Conservation (phyloP, 1,140 invertebrate genomes). For the Venustaconcha ellipsiformis region DNA sequence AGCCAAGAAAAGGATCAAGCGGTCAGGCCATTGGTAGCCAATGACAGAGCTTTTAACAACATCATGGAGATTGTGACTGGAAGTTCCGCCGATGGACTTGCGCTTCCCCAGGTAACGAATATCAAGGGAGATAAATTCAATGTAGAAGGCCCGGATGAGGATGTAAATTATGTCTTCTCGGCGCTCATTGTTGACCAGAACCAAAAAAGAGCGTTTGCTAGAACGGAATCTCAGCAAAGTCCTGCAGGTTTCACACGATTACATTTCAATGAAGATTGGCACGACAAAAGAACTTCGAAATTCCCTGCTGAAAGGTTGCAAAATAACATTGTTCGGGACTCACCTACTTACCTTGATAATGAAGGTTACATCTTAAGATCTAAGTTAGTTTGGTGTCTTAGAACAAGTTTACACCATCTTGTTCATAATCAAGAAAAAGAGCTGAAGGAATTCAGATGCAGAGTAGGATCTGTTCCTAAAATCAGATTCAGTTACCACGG, state of each 20-base stretch:
- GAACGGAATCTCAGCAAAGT: background rate
- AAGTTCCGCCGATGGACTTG: no score
- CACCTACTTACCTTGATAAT: no score
- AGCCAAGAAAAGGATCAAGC: no score
- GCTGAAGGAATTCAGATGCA: background rate
- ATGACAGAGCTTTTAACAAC: no score
- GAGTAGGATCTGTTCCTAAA: background rate
- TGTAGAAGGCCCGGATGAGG: constrained; percentile 3
- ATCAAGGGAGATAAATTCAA: no score
- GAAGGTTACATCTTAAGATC: background rate
- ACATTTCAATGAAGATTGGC: background rate
- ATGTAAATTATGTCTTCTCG: background rate
- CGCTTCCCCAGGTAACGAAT: no score
- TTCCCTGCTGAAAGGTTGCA: background rate
- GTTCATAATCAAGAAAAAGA: background rate
- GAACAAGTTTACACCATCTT: background rate
- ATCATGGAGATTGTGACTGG: no score
- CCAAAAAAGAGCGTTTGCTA: background rate
- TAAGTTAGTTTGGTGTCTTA: background rate
- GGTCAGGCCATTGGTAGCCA: no score
- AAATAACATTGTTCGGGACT: background rate
- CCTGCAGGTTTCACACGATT: constrained; percentile 1
- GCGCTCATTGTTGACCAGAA: background rate
- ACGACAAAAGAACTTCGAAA: background rate
- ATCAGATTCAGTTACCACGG: constrained; percentile 9